Evolutionary conservation across 2,113 vertebrate species (phyloP), one percentile per base, ranked within the genome.

Genomic region (Bufo bufo): DNA sequence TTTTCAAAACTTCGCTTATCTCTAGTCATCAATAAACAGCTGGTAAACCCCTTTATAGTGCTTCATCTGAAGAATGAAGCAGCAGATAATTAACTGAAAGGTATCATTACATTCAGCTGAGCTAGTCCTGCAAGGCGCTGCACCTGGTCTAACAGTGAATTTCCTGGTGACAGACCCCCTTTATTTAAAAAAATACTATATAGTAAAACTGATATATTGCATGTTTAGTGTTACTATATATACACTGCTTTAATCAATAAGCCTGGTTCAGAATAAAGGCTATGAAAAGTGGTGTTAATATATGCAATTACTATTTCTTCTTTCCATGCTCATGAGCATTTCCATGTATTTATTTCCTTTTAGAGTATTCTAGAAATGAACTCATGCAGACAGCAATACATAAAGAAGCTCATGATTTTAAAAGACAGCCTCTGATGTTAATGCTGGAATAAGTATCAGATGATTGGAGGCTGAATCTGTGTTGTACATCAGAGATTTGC

Each of bases 401-500:
- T 58, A 75, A 43, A 85, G 59, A 69, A 33, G 65, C 69, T 63
- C 9, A 49, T 9, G 77, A 77, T 50, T n/a, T 61, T 45, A 61
- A 23, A 23, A 23, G 52, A 63, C 43, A n/a, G 47, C 45, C 7
- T 19, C 45, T 79, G 11, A 86, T 65, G 19, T 52, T 52, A 86
- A 86, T 45, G 50, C 13, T 56, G 54, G 50, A 74, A 58, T 58
- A 75, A 20, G 14, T 43, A 56, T 59, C 47, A 75, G 72, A 75
- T 85, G 50, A 74, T 19, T 50, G 45, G 50, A 84, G 65, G 12
- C 17, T 75, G 23, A 74, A 75, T 16, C 65, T 72, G 19, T 84
- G 20, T 56, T 23, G 49, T 69, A 72, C n/a, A 85, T 50, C 54
- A 63, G 13, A 78, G 47, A 86, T 77, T 79, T 33, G 63, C 23